Evolutionary conservation across 2,888 invertebrate species (phyloP).

Genomic region (Mesorhabditis belari): DNA sequence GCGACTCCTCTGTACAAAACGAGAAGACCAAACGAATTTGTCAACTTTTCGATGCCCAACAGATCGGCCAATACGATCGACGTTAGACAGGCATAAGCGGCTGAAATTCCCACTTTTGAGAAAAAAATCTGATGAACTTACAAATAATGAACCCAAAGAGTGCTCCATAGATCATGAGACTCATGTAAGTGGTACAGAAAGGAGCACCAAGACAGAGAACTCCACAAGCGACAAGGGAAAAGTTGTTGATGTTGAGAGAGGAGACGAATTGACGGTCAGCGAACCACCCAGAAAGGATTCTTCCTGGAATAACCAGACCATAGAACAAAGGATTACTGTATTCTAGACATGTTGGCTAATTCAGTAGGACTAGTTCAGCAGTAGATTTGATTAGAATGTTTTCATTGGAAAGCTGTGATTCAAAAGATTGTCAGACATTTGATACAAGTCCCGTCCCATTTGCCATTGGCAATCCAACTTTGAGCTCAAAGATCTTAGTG

Average conservation of each 20-base stretch:
- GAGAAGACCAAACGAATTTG: slow-evolving; percentile 90
- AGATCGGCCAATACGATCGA: slow-evolving; percentile 94
- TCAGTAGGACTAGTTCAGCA: too few relatives aligned
- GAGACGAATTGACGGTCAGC: slow-evolving; percentile 59
- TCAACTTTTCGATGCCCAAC: slow-evolving; percentile 85
- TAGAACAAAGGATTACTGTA: too few relatives aligned
- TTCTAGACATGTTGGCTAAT: too few relatives aligned
- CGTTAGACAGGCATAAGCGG: slow-evolving; percentile 92
- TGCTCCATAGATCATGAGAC: slow-evolving; percentile 72
- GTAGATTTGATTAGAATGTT: too few relatives aligned
- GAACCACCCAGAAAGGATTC: slow-evolving; percentile 72
- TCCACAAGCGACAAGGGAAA: slow-evolving; percentile 68
- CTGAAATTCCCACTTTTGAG: slow-evolving; percentile 21
- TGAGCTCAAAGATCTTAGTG: too few relatives aligned
- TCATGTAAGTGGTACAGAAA: slow-evolving; percentile 68
- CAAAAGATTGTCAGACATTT: too few relatives aligned
- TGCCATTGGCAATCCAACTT: too few relatives aligned
- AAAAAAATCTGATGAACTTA: slow-evolving; percentile 22
- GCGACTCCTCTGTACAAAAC: slow-evolving; percentile 91
- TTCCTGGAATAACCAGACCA: too few relatives aligned
- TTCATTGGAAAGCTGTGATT: too few relatives aligned
- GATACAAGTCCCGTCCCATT: too few relatives aligned
- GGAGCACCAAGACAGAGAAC: slow-evolving; percentile 72
- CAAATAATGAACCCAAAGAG: slow-evolving; percentile 81
- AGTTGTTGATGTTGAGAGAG: slow-evolving; percentile 79